Evolutionary conservation across 2,888 invertebrate species (phyloP).

Genomic region (Ornithoptera alexandrae): DNA sequence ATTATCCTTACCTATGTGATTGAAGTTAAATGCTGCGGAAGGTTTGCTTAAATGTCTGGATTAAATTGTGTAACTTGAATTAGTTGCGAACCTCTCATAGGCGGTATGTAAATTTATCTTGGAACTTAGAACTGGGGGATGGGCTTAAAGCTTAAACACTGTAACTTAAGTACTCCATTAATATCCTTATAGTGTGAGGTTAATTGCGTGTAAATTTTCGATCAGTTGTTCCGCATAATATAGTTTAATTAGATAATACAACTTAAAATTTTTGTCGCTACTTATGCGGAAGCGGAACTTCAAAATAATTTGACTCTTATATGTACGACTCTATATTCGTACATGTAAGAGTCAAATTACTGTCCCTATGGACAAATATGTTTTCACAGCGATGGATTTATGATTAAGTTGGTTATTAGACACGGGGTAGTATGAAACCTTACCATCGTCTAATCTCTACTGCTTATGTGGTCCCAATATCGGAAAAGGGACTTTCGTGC

Average conservation of each 20-base stretch:
- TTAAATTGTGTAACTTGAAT: constrained; percentile 19
- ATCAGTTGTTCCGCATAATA: not conserved
- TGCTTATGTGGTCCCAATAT: too few species aligned
- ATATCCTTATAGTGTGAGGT: constrained; percentile 1
- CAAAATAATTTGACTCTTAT: too few species aligned
- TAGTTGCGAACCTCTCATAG: constrained; percentile 16
- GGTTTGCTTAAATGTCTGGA: constrained; percentile 11
- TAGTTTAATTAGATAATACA: not conserved
- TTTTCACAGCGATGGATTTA: too few species aligned
- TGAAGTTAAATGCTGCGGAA: constrained; percentile 18
- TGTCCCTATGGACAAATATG: too few species aligned
- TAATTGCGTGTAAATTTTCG: constrained; percentile 4
- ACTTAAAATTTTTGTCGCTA: not conserved
- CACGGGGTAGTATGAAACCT: too few species aligned
- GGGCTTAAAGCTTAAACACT: constrained; percentile 3
- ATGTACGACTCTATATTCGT: not conserved
- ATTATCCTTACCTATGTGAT: not conserved
- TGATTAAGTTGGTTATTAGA: too few species aligned
- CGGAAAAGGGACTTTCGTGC: too few species aligned
- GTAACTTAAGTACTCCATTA: constrained; percentile 4
- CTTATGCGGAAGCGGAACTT: too few species aligned
- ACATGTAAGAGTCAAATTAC: too few species aligned
- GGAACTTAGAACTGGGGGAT: not conserved
- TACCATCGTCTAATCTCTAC: too few species aligned
- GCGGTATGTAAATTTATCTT: constrained; percentile 18